These are phyloP conservation scores for Xiphophorus hellerii DNA, from an alignment of 2,113 vertebrate genomes.

Conservation along the genomic window DNA sequence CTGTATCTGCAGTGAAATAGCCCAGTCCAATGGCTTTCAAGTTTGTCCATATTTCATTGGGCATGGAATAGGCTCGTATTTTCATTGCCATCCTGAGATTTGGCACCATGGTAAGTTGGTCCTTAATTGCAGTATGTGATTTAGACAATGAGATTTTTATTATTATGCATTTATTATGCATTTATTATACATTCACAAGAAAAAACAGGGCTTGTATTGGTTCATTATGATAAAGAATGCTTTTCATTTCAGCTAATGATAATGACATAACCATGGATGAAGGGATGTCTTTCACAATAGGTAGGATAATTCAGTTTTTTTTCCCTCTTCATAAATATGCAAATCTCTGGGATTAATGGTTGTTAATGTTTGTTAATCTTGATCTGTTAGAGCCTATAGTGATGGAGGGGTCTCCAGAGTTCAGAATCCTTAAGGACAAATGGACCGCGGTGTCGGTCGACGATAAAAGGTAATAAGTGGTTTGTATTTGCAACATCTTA, in stretches of 20 bases:
- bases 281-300: conserved; percentile 84
- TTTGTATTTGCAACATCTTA: fast-evolving
- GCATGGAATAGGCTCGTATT: conserved; percentile 94
- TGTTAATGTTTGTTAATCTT: conserved; percentile 14
- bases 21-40: conserved; percentile 79
- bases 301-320: conserved; percentile 31
- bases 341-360: neutral
- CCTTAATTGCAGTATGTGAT: neutral
- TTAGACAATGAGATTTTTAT: neutral
- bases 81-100: conserved; percentile 95
- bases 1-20: conserved; percentile 81
- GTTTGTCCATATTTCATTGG: conserved; percentile 94
- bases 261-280: conserved; percentile 80
- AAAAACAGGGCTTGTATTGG: neutral
- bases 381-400: conserved; percentile 89
- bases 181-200: too few species aligned
- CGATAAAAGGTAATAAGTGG: conserved; percentile 85
- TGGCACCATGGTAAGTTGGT: conserved; percentile 92
- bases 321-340: neutral
- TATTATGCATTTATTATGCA: neutral
- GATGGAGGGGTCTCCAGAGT: conserved; percentile 90
- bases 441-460: conserved; percentile 93
- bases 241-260: conserved; percentile 74
- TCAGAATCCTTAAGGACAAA: conserved; percentile 87
- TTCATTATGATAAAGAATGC: neutral